Base-by-base conservation (phyloP, 2,797 vertebrate species). In the Dryobates pubescens region DNA sequence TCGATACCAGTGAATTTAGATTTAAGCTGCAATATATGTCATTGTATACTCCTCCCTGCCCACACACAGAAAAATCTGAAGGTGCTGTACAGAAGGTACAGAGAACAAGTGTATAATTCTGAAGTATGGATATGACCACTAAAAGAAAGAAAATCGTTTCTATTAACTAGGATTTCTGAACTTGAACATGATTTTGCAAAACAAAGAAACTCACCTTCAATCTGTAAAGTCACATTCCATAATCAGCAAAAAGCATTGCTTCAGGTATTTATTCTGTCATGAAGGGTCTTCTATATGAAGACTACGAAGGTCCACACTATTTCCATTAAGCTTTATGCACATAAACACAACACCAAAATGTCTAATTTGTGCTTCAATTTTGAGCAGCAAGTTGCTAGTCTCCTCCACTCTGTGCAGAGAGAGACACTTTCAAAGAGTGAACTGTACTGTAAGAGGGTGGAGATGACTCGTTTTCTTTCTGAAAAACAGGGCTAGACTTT, bases 331-430 rank as follows among this genome's bases (percentile, higher is more conserved):
- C 2, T 64, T 54, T 23, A 71, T 15, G 7, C 2, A 53, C 5
- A 45, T 17, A 74, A 53, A 57, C 2, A 0, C 2, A 23, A n/a
- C 6, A 27, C 0, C 16, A 2, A 88, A 88, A 74, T 53, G 4
- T 51, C 23, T 75, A 62, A 58, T 59, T 14, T 34, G 7, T 77
- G 8, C 4, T 9, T 43, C 15, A 32, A n/a, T 41, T 45, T 58
- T 43, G n/a, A 86, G 11, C n/a, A 80, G 10, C 4, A 63, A 43
- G 12, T 74, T 77, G 17, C 17, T 63, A 45, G 34, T 47, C 29
- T 65, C 2, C 30, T 76, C 13, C 8, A 47, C 14, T 56, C n/a
- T 30, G 10, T 2, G 23, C 7, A 34, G 26, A 78, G 17, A 41
- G 23, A 78, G 16, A 36, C 8, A 26, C 4, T 57, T 78, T 56